Evolutionary conservation across 2,888 invertebrate species (phyloP), one percentile per base, ranked within the genome.

Genomic region (Lypha dubia): DNA sequence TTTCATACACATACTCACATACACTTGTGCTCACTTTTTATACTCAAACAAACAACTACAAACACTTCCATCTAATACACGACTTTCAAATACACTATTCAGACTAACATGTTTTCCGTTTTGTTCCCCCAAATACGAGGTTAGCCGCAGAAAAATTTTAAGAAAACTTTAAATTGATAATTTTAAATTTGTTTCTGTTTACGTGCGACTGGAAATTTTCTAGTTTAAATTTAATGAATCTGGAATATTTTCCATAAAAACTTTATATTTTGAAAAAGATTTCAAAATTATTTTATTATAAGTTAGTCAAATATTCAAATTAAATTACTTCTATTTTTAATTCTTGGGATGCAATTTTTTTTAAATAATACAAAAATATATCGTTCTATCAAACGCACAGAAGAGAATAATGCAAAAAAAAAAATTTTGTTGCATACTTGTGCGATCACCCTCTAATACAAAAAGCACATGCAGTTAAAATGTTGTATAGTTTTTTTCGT

Each of bases 101-200:
- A 22, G 2, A 74, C 60, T 68, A 32, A 53, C 24, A 46, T 53
- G 81, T 49, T 70, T 62, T 81, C 28, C 53, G 51, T 46, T 75
- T 46, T 7, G 28, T 56, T 15, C 1, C 5, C 9, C 5, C 9
- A 35, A 15, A 20, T 11, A 32, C 38, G 49, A 15, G 15, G 13
- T 3, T 8, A 58, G 58, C 35, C 13, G 5, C 17, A 58, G 17
- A 58, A 35, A 17, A 4, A 17, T 11, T 11, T 46, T 3, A 17
- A 46, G 2, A 46, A 46, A 17, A 5, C 8, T n/a, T 46, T n/a
- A 7, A 46, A 2, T 11, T 2, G 11, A 6, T 9, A 11, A 11
- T 38, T 13, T 38, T 38, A 38, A 13, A 38, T 38, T 38, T 28
- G 28, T 28, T 5, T n/a, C n/a, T n/a, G n/a, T n/a, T n/a, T n/a